phyloP scores from a whole-genome alignment of 2,797 vertebrate genomes.

The Ceryle rudis region DNA sequence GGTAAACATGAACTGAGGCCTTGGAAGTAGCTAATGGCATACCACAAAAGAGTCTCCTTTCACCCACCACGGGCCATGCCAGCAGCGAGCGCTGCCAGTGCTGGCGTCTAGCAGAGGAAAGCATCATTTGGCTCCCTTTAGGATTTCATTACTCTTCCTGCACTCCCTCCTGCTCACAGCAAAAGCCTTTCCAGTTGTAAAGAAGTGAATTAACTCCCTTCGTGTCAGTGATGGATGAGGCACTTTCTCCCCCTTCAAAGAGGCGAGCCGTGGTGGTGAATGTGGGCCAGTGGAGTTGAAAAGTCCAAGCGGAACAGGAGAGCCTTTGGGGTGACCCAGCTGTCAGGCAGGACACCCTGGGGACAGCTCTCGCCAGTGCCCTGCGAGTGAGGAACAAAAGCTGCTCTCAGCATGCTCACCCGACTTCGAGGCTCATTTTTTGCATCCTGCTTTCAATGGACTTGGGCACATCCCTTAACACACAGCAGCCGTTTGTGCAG shows the following conservation, averaged over 20 bases:
- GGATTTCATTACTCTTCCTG: slow-evolving; percentile 48
- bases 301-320: slow-evolving; percentile 71
- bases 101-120: slow-evolving; percentile 11
- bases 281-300: slow-evolving; percentile 62
- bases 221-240: slow-evolving; percentile 95
- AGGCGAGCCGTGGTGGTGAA: slow-evolving; percentile 40
- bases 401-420: slow-evolving; percentile 79
- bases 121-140: slow-evolving; percentile 60
- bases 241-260: slow-evolving; percentile 93
- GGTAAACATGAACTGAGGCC: slow-evolving; percentile 46
- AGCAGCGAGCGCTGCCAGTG: neutral
- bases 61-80: neutral
- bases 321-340: slow-evolving; percentile 83
- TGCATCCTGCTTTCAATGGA: slow-evolving; percentile 79
- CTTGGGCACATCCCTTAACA: slow-evolving; percentile 81
- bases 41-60: slow-evolving; percentile 35
- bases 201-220: slow-evolving; percentile 71
- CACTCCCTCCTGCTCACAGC: slow-evolving; percentile 55
- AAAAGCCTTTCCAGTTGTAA: slow-evolving; percentile 70
- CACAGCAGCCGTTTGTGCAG: slow-evolving; percentile 73
- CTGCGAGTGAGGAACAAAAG: slow-evolving; percentile 87
- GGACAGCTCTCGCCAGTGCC: slow-evolving; percentile 83
- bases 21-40: slow-evolving; percentile 13
- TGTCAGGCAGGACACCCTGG: slow-evolving; percentile 74
- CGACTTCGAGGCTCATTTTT: slow-evolving; percentile 75